Percentiles rank a stretch among this genome's conserved stretches.
phyloP scores from a whole-genome alignment of 2,888 invertebrate species.

The Apomyelois bistriatella region DNA sequence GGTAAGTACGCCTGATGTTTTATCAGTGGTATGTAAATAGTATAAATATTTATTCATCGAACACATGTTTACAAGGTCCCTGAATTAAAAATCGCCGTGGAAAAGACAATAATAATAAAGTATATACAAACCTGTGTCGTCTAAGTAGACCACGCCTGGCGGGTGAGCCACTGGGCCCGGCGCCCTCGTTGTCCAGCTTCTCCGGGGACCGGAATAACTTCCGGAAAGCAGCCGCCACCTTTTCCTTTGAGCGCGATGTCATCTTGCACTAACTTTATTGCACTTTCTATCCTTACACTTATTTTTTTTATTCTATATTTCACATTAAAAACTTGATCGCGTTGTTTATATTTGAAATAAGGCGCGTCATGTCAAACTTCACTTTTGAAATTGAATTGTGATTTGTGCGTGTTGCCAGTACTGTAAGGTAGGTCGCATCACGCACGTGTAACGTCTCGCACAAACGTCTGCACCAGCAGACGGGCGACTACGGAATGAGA shows the following conservation, averaged over 20 bases:
- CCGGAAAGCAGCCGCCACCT: constrained; percentile 88
- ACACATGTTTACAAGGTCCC: no score
- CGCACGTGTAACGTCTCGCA: constrained; percentile 40
- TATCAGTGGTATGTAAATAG: no score
- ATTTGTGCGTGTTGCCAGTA: constrained; percentile 27
- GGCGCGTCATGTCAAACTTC: constrained; percentile 51
- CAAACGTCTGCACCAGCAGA: constrained; percentile 44
- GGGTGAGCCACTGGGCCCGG: constrained; percentile 81
- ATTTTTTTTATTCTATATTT: constrained; percentile 34
- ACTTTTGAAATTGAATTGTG: constrained; percentile 43
- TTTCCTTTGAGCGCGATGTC: constrained; percentile 90
- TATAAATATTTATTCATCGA: no score
- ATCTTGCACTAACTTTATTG: constrained; percentile 69
- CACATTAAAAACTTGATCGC: constrained; percentile 26
- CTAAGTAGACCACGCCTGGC: constrained; percentile 77
- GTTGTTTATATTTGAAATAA: constrained; percentile 42
- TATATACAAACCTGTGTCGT: constrained; percentile 53
- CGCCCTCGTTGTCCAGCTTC: constrained; percentile 83
- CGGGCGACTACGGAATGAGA: constrained; percentile 64
- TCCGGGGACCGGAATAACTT: constrained; percentile 87
- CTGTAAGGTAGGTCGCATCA: constrained; percentile 20
- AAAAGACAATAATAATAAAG: no score
- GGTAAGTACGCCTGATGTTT: no score
- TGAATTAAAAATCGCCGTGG: no score
- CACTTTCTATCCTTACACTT: constrained; percentile 45